Evolutionary conservation across 2,113 vertebrate species (phyloP), one percentile per base, ranked within the genome.

Genomic region (Crotalus horridus): DNA sequence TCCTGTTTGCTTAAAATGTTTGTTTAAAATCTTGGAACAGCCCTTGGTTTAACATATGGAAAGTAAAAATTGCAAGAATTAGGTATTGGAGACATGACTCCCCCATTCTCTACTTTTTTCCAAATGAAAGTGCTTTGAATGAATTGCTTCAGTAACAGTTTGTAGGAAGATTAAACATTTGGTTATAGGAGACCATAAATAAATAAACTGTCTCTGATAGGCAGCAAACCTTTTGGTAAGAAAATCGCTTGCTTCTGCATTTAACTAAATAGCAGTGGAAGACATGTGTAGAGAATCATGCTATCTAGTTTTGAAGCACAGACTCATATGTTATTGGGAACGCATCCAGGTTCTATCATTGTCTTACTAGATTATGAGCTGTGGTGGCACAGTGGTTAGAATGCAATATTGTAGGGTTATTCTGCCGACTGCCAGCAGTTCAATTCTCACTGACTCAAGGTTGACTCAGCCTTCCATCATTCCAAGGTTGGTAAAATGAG

Each of bases 241-340:
- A 90, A 20, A 23, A 43, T 43, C 21, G 8, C 55, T 48, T 29
- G n/a, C 53, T 48, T 20, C 92, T 94, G 54, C 15, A 15, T 86
- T 0, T 0, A 61, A 9, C 54, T 94, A 13, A 91, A 39, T 88
- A 51, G 21, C 88, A 87, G 51, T 43, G 59, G 39, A 92, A 55
- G 51, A 54, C 0, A 0, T 93, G 51, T 90, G 56, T 85, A 94
- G 90, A 33, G n/a, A 90, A 89, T 1, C 92, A 1, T 91, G 69
- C 10, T 92, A 33, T 89, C 56, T 90, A 91, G 74, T 3, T 91
- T 93, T 90, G 43, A 87, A 89, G 87, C 91, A 91, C 53, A 93
- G 64, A 46, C 69, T 21, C 93, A 93, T 94, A 94, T 64, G 89
- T 92, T 86, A 92, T 11, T n/a, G 92, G 90, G 59, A 95, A 89